Evolutionary conservation across 1,140 invertebrate genomes (phyloP), one percentile per base, ranked within the genome.

Genomic region (Capitella teleta): DNA sequence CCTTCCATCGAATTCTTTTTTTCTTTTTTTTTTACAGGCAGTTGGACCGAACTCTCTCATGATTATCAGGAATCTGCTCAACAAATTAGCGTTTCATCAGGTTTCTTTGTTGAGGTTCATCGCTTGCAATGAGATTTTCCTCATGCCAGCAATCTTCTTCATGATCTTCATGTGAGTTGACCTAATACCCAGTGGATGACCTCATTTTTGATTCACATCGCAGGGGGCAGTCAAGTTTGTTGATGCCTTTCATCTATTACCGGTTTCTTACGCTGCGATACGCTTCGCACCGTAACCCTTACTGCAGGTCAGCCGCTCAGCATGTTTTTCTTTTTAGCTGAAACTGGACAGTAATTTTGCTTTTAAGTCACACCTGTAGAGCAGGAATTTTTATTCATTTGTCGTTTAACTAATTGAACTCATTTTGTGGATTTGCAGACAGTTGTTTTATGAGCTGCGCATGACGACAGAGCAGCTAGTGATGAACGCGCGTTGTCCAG

Each of bases 241-340:
- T 96, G 54, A 85, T 90, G 28, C 89, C 90, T 30, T 85, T 96
- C 66, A 79, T 94, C 42, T 98, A 96, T 74, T 96, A 94, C 72
- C 87, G 93, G 62, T 97, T 97, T 72, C 73, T 97, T 51, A 79
- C 81, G 37, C 72, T 92, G 61, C 81, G 93, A 42, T 91, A 96
- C 72, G 74, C 83, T 30, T 96, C 91, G 5, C 79, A 87, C 49
- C 82, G 93, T 59, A 98, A 98, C 79, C 91, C 91, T 0, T 93
- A 91, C 73, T 93, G 87, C 21, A 68, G 73, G 73, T 75, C 61
- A 53, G 55, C 55, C 5, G 3, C 2, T 50, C 10, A 50, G 2
- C 0, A 4, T 18, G 41, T 50, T 18, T 25, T 12, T 50, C n/a
- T 2, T n/a, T 47, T 25, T 5, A n/a, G 42, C 16, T n/a, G 26